Conservation (phyloP, 2,113 vertebrate species). For the Psephotus haematonotus region DNA sequence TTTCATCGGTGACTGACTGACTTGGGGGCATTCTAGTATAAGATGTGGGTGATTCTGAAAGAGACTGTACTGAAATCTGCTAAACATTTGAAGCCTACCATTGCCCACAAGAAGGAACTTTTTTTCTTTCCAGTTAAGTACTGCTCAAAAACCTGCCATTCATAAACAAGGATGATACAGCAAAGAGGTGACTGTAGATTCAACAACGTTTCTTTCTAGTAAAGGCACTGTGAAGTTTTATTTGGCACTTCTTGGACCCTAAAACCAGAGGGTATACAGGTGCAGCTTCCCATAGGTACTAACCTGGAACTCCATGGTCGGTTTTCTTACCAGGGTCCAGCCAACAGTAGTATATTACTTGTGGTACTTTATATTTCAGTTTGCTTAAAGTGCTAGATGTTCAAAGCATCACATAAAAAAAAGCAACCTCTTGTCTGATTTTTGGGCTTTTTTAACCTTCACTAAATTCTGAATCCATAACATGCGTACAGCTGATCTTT, state of each 20-base stretch:
- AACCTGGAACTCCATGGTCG: not conserved
- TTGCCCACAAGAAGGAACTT: not conserved
- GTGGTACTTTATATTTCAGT: not conserved
- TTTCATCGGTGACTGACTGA: not conserved
- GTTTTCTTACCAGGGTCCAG: not conserved
- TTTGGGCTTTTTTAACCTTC: not conserved
- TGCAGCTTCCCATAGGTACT: not conserved
- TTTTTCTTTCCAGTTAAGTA: not conserved
- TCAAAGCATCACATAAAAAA: not conserved
- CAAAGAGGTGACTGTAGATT: not conserved
- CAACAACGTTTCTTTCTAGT: not conserved
- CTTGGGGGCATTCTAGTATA: not conserved
- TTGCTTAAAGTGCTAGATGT: not conserved
- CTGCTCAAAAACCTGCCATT: not conserved
- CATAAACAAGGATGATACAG: not conserved
- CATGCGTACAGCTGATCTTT: not conserved
- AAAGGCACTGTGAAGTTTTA: not conserved
- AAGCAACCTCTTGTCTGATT: fast-evolving
- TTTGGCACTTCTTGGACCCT: not conserved
- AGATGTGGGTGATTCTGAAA: not conserved
- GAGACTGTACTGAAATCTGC: not conserved
- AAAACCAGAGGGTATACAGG: not conserved
- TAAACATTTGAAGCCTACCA: not conserved
- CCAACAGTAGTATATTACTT: not conserved
- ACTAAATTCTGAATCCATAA: not conserved